phyloP scores from a whole-genome alignment of 2,113 vertebrate species.

The Sturnus vulgaris region DNA sequence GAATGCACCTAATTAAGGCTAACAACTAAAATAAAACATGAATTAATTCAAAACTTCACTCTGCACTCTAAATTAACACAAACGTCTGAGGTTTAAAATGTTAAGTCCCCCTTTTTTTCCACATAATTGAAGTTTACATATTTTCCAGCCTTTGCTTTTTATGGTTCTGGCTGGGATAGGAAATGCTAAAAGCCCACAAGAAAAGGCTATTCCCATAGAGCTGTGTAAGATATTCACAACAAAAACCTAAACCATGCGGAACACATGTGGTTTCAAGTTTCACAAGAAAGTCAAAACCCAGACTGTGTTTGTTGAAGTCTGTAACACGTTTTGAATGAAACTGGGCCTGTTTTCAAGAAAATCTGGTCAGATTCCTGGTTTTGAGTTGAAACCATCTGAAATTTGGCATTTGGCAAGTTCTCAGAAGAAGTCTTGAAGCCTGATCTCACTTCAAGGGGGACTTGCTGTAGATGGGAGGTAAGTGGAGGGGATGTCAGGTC shows the following conservation, averaged over 20 bases:
- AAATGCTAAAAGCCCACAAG: constrained; percentile 54
- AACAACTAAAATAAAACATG: constrained; percentile 53
- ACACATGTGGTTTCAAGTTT: constrained; percentile 54
- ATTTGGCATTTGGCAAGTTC: constrained; percentile 8
- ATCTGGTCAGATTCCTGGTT: constrained; percentile 26
- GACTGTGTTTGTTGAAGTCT: constrained; percentile 46
- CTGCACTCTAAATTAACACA: background rate
- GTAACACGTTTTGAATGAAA: constrained; percentile 38
- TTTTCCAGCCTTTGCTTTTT: constrained; percentile 59
- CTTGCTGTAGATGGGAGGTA: background rate
- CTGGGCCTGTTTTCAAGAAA: constrained; percentile 4
- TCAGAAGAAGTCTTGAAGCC: background rate
- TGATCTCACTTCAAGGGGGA: background rate
- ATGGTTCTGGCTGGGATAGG: constrained; percentile 47
- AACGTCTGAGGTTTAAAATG: constrained; percentile 40
- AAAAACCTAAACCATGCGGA: constrained; percentile 46
- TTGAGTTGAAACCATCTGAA: background rate
- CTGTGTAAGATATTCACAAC: constrained; percentile 50
- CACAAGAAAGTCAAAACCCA: constrained; percentile 48
- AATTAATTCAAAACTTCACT: constrained; percentile 42
- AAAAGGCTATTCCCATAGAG: constrained; percentile 51
- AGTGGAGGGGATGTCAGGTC: background rate
- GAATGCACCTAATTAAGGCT: constrained; percentile 45
- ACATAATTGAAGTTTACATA: constrained; percentile 46
- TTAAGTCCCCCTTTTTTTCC: constrained; percentile 34